phyloP scores from a whole-genome alignment of 2,797 vertebrate species.

The Hippoglossus hippoglossus region DNA sequence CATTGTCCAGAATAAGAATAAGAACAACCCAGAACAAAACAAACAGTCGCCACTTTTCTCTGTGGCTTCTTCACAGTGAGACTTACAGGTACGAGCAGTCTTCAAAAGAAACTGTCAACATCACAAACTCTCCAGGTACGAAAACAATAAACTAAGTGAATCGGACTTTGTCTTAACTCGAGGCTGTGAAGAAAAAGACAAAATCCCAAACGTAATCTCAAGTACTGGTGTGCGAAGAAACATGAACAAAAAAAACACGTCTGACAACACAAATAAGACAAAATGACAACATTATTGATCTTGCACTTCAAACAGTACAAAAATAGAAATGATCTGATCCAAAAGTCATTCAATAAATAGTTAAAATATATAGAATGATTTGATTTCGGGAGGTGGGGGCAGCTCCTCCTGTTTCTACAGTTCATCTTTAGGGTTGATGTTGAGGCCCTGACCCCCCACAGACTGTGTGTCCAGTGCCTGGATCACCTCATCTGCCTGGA shows the following conservation, averaged over 20 bases:
- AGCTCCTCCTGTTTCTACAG: constrained; percentile 80
- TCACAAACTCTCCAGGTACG: constrained; percentile 3
- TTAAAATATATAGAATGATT: constrained; percentile 62
- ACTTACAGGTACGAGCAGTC: constrained; percentile 33
- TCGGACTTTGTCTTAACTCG: constrained; percentile 12
- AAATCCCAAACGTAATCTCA: constrained; percentile 52
- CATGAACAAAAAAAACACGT: constrained; percentile 2
- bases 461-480: constrained; percentile 87
- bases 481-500: constrained; percentile 95
- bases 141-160: constrained; percentile 10
- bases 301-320: constrained; percentile 93
- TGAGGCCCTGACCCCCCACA: constrained; percentile 78
- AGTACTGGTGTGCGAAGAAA: constrained; percentile 60
- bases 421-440: constrained; percentile 96
- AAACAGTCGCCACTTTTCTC: constrained; percentile 38
- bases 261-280: constrained; percentile 27
- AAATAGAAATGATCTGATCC: constrained; percentile 94
- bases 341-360: constrained; percentile 96
- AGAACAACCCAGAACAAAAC: constrained; percentile 22
- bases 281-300: constrained; percentile 54
- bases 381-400: constrained; percentile 21
- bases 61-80: constrained; percentile 74
- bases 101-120: constrained; percentile 1
- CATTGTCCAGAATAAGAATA: constrained; percentile 1
- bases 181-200: constrained; percentile 24